phyloP scores from a whole-genome alignment of 2,888 invertebrate species.

The Ryuthela nishihirai region DNA sequence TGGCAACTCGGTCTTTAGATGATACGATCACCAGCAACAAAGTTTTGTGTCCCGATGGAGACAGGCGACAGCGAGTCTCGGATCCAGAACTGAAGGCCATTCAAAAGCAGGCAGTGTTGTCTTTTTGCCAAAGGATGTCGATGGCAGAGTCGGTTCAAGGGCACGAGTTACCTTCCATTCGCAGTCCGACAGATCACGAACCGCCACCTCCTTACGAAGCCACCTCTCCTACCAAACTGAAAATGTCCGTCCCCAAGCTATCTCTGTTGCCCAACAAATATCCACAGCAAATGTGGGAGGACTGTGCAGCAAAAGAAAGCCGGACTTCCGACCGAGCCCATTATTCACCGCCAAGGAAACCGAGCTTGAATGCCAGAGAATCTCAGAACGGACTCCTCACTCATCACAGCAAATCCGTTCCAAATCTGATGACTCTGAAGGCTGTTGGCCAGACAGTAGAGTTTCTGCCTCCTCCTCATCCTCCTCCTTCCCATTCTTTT shows the following conservation, averaged over 20 bases:
- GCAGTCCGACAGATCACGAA: background rate
- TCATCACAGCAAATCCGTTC: slow-evolving; percentile 29
- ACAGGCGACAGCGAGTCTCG: slow-evolving; percentile 67
- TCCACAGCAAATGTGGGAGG: background rate
- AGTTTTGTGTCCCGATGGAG: slow-evolving; percentile 57
- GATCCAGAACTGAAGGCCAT: slow-evolving; percentile 69
- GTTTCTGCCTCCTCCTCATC: slow-evolving; percentile 10
- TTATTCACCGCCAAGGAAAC: no score
- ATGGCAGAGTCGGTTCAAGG: slow-evolving; percentile 27
- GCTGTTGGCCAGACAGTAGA: slow-evolving; percentile 29
- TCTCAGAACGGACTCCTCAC: slow-evolving; percentile 16
- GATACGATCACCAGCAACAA: slow-evolving; percentile 13
- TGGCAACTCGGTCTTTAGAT: slow-evolving; percentile 7
- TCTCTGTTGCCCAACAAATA: slow-evolving; percentile 22
- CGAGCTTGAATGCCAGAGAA: no score
- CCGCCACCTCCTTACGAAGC: slow-evolving; percentile 29
- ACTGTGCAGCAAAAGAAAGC: background rate
- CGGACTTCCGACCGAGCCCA: background rate
- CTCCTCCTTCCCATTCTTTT: background rate
- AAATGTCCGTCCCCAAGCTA: slow-evolving; percentile 14
- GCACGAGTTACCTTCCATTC: background rate
- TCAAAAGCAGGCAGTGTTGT: slow-evolving; percentile 72
- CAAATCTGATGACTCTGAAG: slow-evolving; percentile 30
- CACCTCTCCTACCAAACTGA: background rate
- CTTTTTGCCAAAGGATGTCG: slow-evolving; percentile 38